Evolutionary conservation across 2,797 vertebrate species (phyloP).

Genomic region (Phaenicophaeus curvirostris): DNA sequence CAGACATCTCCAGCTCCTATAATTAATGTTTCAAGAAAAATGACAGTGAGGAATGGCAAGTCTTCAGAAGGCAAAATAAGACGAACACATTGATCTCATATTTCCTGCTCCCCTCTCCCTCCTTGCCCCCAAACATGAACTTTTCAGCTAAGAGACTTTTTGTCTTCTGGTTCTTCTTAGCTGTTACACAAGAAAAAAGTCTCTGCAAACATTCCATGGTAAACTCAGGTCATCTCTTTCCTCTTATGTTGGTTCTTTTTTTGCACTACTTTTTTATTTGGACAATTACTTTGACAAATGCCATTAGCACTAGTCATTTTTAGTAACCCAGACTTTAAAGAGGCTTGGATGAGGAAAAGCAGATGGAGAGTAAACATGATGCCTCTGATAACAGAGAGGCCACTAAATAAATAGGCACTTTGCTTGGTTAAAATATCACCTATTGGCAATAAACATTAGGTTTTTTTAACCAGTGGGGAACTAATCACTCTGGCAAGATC

Average conservation of each 20-base stretch:
- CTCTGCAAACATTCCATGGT: not conserved
- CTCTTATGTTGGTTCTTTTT: not conserved
- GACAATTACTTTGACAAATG: not conserved
- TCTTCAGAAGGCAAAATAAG: conserved; percentile 39
- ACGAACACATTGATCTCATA: not conserved
- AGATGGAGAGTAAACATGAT: not conserved
- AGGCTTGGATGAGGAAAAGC: not conserved
- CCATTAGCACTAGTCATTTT: not conserved
- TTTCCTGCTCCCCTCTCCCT: not conserved
- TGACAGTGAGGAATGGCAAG: not conserved
- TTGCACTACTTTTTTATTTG: not conserved
- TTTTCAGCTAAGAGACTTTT: not conserved
- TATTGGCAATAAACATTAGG: not conserved
- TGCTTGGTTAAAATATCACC: not conserved
- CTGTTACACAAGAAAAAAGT: not conserved
- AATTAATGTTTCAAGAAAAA: conserved; percentile 65
- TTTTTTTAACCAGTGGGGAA: not conserved
- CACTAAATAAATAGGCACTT: not conserved
- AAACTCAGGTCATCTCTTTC: not conserved
- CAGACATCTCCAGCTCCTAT: conserved; percentile 66
- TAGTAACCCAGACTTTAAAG: not conserved
- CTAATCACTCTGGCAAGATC: not conserved
- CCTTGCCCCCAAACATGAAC: not conserved
- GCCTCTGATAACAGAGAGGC: not conserved
- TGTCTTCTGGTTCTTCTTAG: not conserved